Evolutionary conservation across 2,888 invertebrate genomes (phyloP), one percentile per base, ranked within the genome.

Genomic region (Hydriomena furcata): DNA sequence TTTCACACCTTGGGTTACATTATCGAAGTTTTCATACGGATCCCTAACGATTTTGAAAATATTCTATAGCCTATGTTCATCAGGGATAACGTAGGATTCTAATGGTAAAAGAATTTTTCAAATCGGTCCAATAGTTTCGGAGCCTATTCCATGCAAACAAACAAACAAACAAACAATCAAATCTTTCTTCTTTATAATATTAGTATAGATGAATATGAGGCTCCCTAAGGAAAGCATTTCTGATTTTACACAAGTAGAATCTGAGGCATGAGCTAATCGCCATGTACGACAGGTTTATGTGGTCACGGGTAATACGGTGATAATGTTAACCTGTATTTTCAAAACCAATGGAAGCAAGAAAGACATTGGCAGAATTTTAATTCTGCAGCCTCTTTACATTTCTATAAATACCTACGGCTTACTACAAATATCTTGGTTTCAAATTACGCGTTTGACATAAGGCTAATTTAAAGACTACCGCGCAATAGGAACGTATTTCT

Each of bases 391-490:
- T 48, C 48, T 52, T 46, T 47, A 54, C 40, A 48, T 36, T 13
- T 53, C 51, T 46, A 52, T 54, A 46, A 54, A 56, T 34, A n/a
- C n/a, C n/a, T n/a, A 35, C 7, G 12, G 8, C 25, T 49, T 59
- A 46, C 50, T 51, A 41, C 47, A 27, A 57, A 53, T 53, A 48
- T 44, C 43, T 66, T 60, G 63, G 68, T 66, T 65, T 65, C 62
- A 59, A 62, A 66, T 65, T 62, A 61, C 63, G 45, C 38, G 58
- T 68, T 65, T 65, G 68, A 67, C 68, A 71, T 68, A 71, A 73
- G 55, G 55, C 60, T 66, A 72, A 73, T 78, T 78, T 79, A 77
- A 70, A 65, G 65, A 71, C 68, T 71, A 62, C 63, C 54, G 65
- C 55, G 70, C 67, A 68, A 71, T 72, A 72, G 76, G 68, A 74